phyloP scores from a whole-genome alignment of 2,113 vertebrate genomes.

The Leucopsar rothschildi region DNA sequence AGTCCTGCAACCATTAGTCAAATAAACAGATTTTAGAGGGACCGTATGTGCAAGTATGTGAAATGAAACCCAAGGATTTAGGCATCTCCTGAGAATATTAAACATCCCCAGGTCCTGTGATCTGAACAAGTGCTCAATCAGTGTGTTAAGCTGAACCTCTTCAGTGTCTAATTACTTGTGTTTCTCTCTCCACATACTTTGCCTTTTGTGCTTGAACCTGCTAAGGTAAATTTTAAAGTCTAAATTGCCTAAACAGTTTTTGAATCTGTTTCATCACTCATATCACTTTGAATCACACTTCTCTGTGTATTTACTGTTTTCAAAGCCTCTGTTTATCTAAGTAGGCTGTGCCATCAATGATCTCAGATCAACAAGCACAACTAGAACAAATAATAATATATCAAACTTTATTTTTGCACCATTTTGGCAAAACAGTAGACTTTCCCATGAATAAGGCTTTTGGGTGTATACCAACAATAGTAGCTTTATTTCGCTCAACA shows the following conservation, averaged over 20 bases:
- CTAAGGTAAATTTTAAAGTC: neutral
- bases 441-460: neutral
- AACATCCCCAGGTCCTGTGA: neutral
- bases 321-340: neutral
- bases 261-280: neutral
- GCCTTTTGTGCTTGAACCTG: neutral
- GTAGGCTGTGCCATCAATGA: neutral
- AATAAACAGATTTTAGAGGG: neutral
- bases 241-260: neutral
- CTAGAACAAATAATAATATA: neutral
- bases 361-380: neutral
- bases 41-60: neutral
- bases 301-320: neutral
- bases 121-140: neutral
- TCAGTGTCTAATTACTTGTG: too few species aligned
- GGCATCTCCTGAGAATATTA: neutral
- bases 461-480: neutral
- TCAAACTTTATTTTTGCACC: neutral
- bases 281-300: neutral
- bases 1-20: neutral
- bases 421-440: neutral
- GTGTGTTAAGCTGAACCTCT: neutral
- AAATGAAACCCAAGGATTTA: neutral
- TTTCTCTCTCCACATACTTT: neutral
- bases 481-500: neutral